Conservation (phyloP, 2,113 vertebrate species). For the Alaudala cheleensis region DNA sequence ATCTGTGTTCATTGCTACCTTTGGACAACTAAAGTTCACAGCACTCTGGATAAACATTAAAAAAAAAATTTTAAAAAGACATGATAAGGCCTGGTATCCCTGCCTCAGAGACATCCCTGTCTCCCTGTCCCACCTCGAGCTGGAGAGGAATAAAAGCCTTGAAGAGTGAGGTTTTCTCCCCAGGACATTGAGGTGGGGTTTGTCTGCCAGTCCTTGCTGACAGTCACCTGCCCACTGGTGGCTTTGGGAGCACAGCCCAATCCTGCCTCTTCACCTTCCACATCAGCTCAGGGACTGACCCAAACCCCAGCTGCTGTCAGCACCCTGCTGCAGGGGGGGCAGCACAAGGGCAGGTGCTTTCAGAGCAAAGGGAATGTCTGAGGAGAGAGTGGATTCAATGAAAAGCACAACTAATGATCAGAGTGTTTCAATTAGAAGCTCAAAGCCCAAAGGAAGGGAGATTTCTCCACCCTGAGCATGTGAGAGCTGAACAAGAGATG, state of each 20-base stretch:
- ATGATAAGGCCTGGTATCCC: too few relatives aligned
- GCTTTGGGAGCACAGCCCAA: neutral
- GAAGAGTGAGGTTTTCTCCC: neutral
- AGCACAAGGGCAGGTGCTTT: neutral
- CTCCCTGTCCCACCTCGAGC: neutral
- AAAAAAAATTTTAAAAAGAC: constrained; percentile 26
- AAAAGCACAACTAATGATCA: neutral
- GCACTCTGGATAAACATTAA: constrained; percentile 66
- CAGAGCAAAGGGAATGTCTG: neutral
- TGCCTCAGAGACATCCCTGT: too few relatives aligned
- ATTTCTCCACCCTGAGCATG: neutral
- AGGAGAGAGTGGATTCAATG: neutral
- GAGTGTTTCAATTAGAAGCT: neutral
- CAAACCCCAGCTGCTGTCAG: neutral
- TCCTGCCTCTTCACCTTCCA: neutral
- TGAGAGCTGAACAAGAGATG: neutral
- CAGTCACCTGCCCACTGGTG: neutral
- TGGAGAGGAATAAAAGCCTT: neutral
- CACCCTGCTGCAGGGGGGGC: neutral
- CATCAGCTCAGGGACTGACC: neutral
- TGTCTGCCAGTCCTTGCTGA: neutral
- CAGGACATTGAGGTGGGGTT: rapidly evolving
- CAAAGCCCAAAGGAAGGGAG: neutral
- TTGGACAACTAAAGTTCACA: constrained; percentile 67
- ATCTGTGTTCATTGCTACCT: constrained; percentile 56